Evolutionary conservation across 2,888 invertebrate genomes (phyloP).

Genomic region (Proisotoma minuta): DNA sequence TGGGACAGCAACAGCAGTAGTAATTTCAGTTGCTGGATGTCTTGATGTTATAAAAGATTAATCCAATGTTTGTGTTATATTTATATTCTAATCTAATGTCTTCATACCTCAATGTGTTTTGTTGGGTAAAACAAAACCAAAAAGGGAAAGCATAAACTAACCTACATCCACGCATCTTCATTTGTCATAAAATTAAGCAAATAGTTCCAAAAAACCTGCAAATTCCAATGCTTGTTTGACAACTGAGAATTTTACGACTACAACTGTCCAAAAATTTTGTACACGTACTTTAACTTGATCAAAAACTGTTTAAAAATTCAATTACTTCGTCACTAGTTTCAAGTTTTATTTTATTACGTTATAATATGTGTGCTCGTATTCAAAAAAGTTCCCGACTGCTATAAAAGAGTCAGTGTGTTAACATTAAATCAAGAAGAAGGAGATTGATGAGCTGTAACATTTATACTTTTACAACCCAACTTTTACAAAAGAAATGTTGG

Average conservation of each 20-base stretch:
- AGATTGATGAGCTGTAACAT: conserved; percentile 15
- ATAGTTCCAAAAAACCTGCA: background rate
- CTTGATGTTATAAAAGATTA: background rate
- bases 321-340: too few relatives aligned
- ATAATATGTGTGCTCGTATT: too few relatives aligned
- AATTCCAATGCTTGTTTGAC: background rate
- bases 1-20: too few relatives aligned
- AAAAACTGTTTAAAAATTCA: conserved; percentile 3
- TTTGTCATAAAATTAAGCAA: too few relatives aligned
- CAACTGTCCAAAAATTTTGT: too few relatives aligned
- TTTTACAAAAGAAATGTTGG: background rate
- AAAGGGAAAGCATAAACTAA: too few relatives aligned
- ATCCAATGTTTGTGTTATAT: background rate
- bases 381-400: background rate
- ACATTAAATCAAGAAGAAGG: conserved; percentile 1
- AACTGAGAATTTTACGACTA: too few relatives aligned
- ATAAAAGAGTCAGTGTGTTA: conserved; percentile 2
- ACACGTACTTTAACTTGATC: background rate
- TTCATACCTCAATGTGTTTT: background rate
- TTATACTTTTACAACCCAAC: conserved; percentile 5
- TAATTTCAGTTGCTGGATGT: background rate
- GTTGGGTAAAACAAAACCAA: background rate
- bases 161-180: too few relatives aligned
- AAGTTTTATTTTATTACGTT: too few relatives aligned
- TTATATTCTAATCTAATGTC: background rate